Base-by-base conservation (phyloP, 2,797 vertebrate genomes). In the Mormyrus proboscirostris region DNA sequence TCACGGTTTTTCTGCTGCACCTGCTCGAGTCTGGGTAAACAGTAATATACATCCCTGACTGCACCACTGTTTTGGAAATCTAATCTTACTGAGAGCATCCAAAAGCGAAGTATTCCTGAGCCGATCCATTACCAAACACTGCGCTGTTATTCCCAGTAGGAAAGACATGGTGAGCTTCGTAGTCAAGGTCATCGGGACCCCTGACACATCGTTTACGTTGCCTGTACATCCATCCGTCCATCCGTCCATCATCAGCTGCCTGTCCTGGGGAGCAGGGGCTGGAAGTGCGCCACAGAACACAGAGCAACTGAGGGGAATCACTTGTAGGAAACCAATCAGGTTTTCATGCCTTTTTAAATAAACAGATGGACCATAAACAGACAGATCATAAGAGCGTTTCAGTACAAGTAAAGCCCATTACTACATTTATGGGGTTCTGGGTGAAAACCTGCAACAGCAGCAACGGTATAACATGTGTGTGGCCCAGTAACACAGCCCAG, bases 11-110 rank as follows among this genome's bases (percentile, higher is more conserved):
- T 76, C 65, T 50, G 29, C 89, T 33, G 51, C 89, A 87, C 84
- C 89, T 89, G 89, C 84, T 79, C 33, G 73, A 51, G 44, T 90
- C 90, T 91, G 89, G 87, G 89, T 88, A 88, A 92, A 93, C 86
- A 92, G 87, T 89, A 88, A 88, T 51, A 88, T 86, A 44, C 73
- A 87, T 89, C 90, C 89, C 89, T 90, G 89, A 88, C 88, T 90
- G 91, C 79, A 87, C 47, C 19, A 86, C 19, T 88, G 87, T 89
- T 53, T 89, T 73, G 25, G 38, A 88, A 86, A 88, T 59, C 50
- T 88, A 65, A 91, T 89, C 51, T 84, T 90, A 79, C 87, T 44
- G 38, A 59, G 29, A 87, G 22, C n/a, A 49, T 25, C 29, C 47
- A 88, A 57, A 88, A 91, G 38, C 0, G 10, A n/a, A 16, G 79